Percentiles rank a stretch among this genome's conserved stretches.
Evolutionary conservation across 1,140 invertebrate species (phyloP).

Genomic region (Cyclargus thomasi): DNA sequence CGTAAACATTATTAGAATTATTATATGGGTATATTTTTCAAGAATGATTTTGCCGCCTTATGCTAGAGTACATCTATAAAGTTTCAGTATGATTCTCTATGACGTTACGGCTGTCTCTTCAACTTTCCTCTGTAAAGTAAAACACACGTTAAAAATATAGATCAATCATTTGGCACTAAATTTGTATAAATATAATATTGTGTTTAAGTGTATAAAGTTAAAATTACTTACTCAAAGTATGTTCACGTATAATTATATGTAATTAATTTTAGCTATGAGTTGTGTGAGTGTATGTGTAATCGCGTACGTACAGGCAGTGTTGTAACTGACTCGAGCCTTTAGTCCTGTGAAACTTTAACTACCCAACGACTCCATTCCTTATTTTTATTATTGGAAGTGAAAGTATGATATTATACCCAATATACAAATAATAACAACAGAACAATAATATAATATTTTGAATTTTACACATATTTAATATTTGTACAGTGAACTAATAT

Average conservation of each 20-base stretch:
- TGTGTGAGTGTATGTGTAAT: neutral
- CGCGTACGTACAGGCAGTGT: constrained; percentile 6
- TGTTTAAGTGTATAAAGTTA: neutral
- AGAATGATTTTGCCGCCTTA: constrained; percentile 63
- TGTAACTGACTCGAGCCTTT: neutral
- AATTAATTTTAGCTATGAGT: neutral
- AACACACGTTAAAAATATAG: constrained; percentile 17
- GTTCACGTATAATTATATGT: neutral
- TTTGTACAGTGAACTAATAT: neutral
- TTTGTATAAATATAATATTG: neutral
- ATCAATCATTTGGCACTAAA: neutral
- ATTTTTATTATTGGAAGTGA: neutral
- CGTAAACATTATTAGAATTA: constrained; percentile 67
- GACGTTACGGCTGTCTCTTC: constrained; percentile 58
- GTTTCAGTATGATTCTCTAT: constrained; percentile 71
- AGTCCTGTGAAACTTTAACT: neutral
- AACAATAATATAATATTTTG: neutral
- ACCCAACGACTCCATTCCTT: neutral
- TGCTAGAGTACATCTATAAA: constrained; percentile 65
- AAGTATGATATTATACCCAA: neutral
- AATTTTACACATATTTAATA: neutral
- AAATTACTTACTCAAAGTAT: neutral
- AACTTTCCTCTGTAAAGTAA: constrained; percentile 68
- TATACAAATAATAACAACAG: neutral
- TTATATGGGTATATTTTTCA: constrained; percentile 64